Base-by-base conservation (phyloP, 2,797 vertebrate species). In the Synaphobranchus kaupii region DNA sequence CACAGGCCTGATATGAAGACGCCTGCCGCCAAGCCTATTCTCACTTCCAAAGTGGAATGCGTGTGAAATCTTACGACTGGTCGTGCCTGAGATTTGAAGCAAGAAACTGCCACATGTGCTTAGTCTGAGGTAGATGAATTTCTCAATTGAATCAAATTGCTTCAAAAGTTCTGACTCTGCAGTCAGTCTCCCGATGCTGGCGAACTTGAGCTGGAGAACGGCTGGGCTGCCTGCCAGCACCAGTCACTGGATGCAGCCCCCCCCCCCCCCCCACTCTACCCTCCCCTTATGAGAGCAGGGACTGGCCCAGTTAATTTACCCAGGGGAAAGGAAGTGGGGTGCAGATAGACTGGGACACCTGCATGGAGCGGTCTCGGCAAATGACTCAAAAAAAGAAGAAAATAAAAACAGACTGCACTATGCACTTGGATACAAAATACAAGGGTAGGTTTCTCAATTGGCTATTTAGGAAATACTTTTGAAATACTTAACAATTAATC, bases 331-430 rank as follows among this genome's bases (percentile, higher is more conserved):
- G 81, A 73, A 88, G 39, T 50, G 44, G 25, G 73, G 50, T 17
- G 60, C 84, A 83, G 56, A 88, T 56, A 44, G 84, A 73, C 34
- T 54, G 47, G 44, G 66, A 88, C 87, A 88, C 87, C 78, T 86
- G 78, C 63, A 73, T 66, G 31, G 78, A 81, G 28, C 47, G 63
- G 28, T 5, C 22, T 63, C 5, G 15, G 17, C 31, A n/a, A 20
- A 54, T 54, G 50, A 87, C 34, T 5, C 84, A 73, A 73, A 20
- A 71, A 20, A 7, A 76, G 7, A 10, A 28, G 0, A 71, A n/a
- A 3, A 68, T 28, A 52, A 28, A 60, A 9, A 54, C 56, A n/a
- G 20, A 10, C 3, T 87, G 28, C 47, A 83, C 31, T 39, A 86
- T 50, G n/a, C 20, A 9, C 31, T 86, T 63, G 68, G 39, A 86